These are phyloP conservation scores for Melieria crassipennis DNA, from an alignment of 2,888 invertebrate species.

Conservation along the genomic window DNA sequence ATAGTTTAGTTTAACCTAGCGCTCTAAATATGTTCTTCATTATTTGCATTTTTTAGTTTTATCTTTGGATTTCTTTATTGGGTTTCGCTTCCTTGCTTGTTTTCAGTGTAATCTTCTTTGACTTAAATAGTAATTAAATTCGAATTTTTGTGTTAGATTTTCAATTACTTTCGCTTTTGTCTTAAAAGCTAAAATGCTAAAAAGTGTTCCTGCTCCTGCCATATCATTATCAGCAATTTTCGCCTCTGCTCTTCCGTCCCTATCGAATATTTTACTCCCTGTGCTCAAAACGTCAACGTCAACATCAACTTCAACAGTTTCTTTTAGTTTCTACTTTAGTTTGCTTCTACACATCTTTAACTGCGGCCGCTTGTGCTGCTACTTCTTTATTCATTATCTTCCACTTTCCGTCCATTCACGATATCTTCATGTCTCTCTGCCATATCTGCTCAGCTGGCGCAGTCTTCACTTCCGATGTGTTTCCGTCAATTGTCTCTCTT, in stretches of 20 bases:
- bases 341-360: conserved; percentile 33
- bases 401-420: no score
- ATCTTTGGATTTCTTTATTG: conserved; percentile 39
- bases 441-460: no score
- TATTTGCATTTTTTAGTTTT: conserved; percentile 19
- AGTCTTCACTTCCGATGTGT: no score
- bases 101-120: conserved; percentile 39
- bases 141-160: conserved; percentile 64
- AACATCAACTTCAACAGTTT: conserved; percentile 30
- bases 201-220: conserved; percentile 40
- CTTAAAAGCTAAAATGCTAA: conserved; percentile 50
- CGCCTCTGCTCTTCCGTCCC: background rate
- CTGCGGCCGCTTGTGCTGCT: no score
- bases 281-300: background rate
- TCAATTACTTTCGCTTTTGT: conserved; percentile 42
- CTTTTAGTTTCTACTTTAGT: conserved; percentile 37
- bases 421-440: no score
- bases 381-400: no score
- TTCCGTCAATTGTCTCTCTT: no score
- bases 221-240: background rate
- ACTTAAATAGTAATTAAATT: conserved; percentile 63
- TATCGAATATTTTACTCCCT: background rate
- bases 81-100: conserved; percentile 21
- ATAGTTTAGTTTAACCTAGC: conserved; percentile 13
- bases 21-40: conserved; percentile 12